Percentiles rank a stretch among this genome's conserved stretches.
phyloP scores from a whole-genome alignment of 1,140 invertebrate species.

The Nomia melanderi region DNA sequence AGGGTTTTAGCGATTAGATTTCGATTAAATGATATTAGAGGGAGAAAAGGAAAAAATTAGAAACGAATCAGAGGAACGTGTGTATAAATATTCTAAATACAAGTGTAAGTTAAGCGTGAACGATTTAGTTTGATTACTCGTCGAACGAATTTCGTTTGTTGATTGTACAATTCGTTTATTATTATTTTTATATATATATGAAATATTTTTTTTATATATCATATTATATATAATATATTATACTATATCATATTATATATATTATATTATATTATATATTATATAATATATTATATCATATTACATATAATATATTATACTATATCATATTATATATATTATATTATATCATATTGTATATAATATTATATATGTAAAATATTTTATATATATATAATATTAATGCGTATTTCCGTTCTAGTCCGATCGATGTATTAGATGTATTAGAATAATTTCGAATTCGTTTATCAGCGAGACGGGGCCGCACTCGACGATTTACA shows the following conservation, averaged over 20 bases:
- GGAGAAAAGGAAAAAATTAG: too few relatives aligned
- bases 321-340: too few relatives aligned
- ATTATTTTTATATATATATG: too few relatives aligned
- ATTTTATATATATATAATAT: conserved; percentile 8
- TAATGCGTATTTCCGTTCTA: conserved; percentile 31
- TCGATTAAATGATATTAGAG: conserved; percentile 34
- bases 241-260: too few relatives aligned
- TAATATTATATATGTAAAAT: too few relatives aligned
- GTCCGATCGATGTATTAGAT: conserved; percentile 41
- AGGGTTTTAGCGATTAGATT: conserved; percentile 37
- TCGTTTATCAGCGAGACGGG: not conserved
- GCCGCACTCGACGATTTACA: conserved; percentile 2
- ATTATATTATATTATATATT: too few relatives aligned
- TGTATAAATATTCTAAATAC: conserved; percentile 56
- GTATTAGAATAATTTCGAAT: conserved; percentile 14
- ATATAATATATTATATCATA: too few relatives aligned
- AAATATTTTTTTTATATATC: conserved; percentile 10
- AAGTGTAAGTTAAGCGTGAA: conserved; percentile 50
- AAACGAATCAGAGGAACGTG: conserved; percentile 45
- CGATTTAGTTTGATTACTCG: conserved; percentile 35
- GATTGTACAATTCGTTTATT: too few relatives aligned
- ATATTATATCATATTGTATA: too few relatives aligned
- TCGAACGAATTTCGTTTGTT: conserved; percentile 22
- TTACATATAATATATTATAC: too few relatives aligned
- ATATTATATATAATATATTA: too few relatives aligned